A percentile compares a stretch with the other conserved stretches of the same genome.
Conservation (phyloP, 2,797 vertebrate species). For the Sciurus carolinensis region DNA sequence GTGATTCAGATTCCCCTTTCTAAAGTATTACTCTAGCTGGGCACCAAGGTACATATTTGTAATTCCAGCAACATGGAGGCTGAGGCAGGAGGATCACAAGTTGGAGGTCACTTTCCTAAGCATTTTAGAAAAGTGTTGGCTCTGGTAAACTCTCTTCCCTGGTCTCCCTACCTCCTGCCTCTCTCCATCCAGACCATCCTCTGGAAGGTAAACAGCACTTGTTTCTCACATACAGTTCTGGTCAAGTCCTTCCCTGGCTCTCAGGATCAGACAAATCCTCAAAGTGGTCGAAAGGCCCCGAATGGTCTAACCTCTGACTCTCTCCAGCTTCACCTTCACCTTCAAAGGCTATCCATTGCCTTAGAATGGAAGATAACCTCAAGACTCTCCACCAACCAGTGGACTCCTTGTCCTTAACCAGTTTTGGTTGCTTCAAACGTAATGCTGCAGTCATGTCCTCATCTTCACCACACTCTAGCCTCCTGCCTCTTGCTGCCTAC, state of each 20-base stretch:
- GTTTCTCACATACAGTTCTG: background rate
- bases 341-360: background rate
- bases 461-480: background rate
- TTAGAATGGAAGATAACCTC: background rate
- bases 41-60: background rate
- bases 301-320: background rate
- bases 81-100: background rate
- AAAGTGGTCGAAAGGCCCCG: too few species aligned
- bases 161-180: background rate
- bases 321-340: background rate
- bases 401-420: too few species aligned
- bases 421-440: background rate
- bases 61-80: background rate
- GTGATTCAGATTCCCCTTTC: background rate
- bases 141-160: background rate
- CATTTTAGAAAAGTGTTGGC: background rate
- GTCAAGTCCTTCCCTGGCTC: background rate
- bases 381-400: background rate
- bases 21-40: background rate
- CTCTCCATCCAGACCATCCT: background rate
- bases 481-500: background rate
- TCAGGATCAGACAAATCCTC: conserved; percentile 36
- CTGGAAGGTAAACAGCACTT: background rate
- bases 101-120: background rate
- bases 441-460: background rate